These are phyloP conservation scores for Leucoptera coffeella DNA, from an alignment of 2,888 invertebrate genomes.

Conservation along the genomic window DNA sequence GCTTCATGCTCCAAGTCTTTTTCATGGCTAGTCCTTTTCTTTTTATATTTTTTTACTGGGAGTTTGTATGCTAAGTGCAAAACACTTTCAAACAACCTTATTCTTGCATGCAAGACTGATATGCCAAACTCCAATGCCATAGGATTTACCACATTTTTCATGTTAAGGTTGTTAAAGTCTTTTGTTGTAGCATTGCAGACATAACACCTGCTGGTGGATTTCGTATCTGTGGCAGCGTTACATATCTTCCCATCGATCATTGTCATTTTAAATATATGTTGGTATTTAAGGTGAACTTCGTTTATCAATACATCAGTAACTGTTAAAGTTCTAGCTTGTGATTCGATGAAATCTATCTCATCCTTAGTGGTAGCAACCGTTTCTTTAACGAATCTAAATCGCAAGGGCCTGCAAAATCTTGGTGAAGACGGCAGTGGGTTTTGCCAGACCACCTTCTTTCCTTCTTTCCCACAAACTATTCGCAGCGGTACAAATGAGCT, in stretches of 20 bases:
- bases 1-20: constrained; percentile 6
- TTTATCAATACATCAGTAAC: too few relatives aligned
- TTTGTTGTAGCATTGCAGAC: constrained; percentile 13
- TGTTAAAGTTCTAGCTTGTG: too few relatives aligned
- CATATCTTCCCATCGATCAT: constrained; percentile 4
- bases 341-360: constrained; percentile 9
- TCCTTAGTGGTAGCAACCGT: constrained; percentile 8
- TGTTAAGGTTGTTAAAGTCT: constrained; percentile 12
- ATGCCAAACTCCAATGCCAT: constrained; percentile 10
- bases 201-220: constrained; percentile 13
- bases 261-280: constrained; percentile 1
- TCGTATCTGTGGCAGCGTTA: constrained; percentile 4
- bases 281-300: too few relatives aligned
- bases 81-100: constrained; percentile 11
- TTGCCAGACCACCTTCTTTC: constrained; percentile 7
- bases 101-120: constrained; percentile 12
- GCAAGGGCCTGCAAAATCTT: constrained; percentile 7
- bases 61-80: constrained; percentile 14
- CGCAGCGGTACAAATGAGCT: background rate
- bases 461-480: background rate
- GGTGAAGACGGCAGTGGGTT: constrained; percentile 8
- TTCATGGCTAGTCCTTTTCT: constrained; percentile 5
- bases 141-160: constrained; percentile 6
- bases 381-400: constrained; percentile 8
- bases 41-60: constrained; percentile 12